Conservation (phyloP, 2,113 vertebrate genomes). For the Mustelus asterias region DNA sequence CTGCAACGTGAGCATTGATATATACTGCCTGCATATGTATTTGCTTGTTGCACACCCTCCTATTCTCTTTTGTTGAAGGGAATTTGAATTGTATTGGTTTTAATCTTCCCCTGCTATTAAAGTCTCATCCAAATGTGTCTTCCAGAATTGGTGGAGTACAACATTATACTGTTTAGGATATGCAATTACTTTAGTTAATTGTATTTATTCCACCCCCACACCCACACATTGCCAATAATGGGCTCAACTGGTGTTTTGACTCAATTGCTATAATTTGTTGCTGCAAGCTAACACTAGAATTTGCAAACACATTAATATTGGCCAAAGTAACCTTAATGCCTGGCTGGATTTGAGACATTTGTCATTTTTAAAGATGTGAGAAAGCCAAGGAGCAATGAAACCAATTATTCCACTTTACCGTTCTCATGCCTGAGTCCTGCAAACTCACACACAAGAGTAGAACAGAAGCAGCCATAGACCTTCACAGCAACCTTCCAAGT, state of each 20-base stretch:
- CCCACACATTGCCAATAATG: not conserved
- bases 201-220: constrained; percentile 17
- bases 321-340: not conserved
- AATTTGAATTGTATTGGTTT: not conserved
- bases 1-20: not conserved
- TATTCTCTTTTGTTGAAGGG: not conserved
- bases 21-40: not conserved
- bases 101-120: not conserved
- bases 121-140: not conserved
- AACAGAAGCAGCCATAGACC: not conserved
- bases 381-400: not conserved
- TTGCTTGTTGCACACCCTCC: not conserved
- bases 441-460: not conserved
- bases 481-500: not conserved
- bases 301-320: constrained; percentile 18
- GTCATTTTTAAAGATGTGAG: not conserved
- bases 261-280: constrained; percentile 30
- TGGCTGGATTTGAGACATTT: not conserved
- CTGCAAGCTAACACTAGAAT: not conserved
- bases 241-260: not conserved
- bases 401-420: not conserved
- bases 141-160: not conserved
- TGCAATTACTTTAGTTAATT: constrained; percentile 20
- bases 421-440: not conserved
- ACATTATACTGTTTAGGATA: not conserved